Base-by-base conservation (phyloP, 1,140 invertebrate genomes). In the Nasonia longicornis region DNA sequence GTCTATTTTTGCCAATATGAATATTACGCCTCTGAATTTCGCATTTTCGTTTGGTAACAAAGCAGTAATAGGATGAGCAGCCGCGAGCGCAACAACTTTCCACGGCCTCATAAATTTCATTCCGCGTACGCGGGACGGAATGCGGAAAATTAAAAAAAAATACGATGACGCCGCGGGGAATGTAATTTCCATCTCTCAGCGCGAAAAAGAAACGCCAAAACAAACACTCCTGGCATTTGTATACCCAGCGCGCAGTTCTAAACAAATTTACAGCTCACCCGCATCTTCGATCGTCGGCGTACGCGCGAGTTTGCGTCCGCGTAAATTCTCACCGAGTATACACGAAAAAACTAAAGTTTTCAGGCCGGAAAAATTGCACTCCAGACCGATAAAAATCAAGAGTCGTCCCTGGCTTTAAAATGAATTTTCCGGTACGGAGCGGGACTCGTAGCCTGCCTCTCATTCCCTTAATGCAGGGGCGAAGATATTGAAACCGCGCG, bases 361-460 rank as follows among this genome's bases (percentile, higher is more conserved):
- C 31, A 69, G 16, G 16, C 70, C 20, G 35, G 35, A 72, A 42
- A 72, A 72, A 42, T 35, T 72, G 20, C 70, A 42, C n/a, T 72
- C 70, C 14, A 10, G 35, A 3, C 6, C 70, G 31, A 72, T 72
- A 42, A 72, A 72, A 72, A 72, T 72, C 70, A 42, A 35, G 31
- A 35, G 26, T 29, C 26, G n/a, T 67, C 8, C 12, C 22, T 7
- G 12, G 66, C 20, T 26, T 10, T 67, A 67, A 67, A 67, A 67
- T 67, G 66, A 67, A 67, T 67, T 31, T 67, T 31, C 66, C 12
- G 10, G 10, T n/a, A 26, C 4, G 26, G 26, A 26, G 26, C 8
- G 66, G 20, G 26, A 31, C 22, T 67, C 14, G 26, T 29, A n/a
- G 16, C 20, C 12, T 67, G 0, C 2, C 26, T 31, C 29, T 16